These are phyloP conservation scores for Characodon lateralis DNA, from an alignment of 2,797 vertebrate species.

Conservation along the genomic window DNA sequence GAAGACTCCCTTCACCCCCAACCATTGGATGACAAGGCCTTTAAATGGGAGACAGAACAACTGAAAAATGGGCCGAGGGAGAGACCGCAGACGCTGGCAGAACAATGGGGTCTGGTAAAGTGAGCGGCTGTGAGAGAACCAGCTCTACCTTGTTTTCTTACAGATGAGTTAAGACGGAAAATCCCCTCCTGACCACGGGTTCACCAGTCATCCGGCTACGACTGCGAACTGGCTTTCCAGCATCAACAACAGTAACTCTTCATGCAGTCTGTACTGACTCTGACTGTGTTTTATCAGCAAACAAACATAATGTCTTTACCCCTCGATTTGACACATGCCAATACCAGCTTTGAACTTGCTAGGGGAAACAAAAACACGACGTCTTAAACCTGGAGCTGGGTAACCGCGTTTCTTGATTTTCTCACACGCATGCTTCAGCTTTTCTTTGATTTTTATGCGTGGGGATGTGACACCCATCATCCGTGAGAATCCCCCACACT, in stretches of 20 bases:
- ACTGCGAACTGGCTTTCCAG: constrained; percentile 31
- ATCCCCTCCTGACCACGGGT: constrained; percentile 51
- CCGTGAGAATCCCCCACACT: constrained; percentile 38
- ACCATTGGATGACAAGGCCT: constrained; percentile 63
- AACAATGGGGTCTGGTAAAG: constrained; percentile 67
- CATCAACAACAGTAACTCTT: constrained; percentile 47
- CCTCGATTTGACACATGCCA: background rate
- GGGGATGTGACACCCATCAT: constrained; percentile 9
- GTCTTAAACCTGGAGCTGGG: constrained; percentile 36
- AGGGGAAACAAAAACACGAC: constrained; percentile 48
- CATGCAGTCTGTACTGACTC: constrained; percentile 41
- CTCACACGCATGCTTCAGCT: constrained; percentile 27
- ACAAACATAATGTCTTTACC: background rate
- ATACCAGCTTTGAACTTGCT: constrained; percentile 21
- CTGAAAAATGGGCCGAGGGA: constrained; percentile 34
- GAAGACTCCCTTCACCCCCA: constrained; percentile 42
- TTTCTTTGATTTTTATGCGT: constrained; percentile 29
- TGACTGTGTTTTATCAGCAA: constrained; percentile 50
- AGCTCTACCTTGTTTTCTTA: constrained; percentile 60
- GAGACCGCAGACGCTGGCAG: constrained; percentile 67
- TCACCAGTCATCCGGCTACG: constrained; percentile 52
- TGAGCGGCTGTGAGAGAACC: constrained; percentile 61
- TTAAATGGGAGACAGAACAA: constrained; percentile 57
- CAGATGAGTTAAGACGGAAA: constrained; percentile 58
- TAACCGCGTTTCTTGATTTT: constrained; percentile 29